These are phyloP conservation scores for Polydrusus pterygomalis DNA, from an alignment of 2,888 invertebrate species.

Conservation along the genomic window DNA sequence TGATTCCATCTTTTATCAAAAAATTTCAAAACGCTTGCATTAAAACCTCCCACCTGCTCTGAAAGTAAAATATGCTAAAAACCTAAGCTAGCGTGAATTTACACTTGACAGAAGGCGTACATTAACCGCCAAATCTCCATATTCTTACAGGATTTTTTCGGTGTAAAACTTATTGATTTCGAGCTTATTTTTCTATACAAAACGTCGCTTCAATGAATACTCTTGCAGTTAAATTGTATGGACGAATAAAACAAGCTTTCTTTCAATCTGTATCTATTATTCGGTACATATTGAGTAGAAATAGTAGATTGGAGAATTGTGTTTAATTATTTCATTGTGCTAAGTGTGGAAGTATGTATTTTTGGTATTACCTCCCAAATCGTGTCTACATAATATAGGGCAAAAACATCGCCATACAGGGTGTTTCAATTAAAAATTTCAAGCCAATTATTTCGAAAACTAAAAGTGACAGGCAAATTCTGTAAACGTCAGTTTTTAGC, in stretches of 20 bases:
- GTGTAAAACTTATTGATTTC: constrained; percentile 60
- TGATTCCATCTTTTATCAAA: constrained; percentile 7
- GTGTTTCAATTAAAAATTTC: neutral
- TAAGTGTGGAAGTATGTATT: constrained; percentile 8
- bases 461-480: too few species aligned
- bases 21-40: constrained; percentile 6
- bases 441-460: too few species aligned
- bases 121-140: constrained; percentile 60
- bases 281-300: constrained; percentile 16
- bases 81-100: constrained; percentile 62
- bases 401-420: too few species aligned
- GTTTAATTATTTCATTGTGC: constrained; percentile 3
- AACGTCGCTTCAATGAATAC: constrained; percentile 36
- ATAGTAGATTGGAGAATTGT: neutral
- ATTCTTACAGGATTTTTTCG: constrained; percentile 62
- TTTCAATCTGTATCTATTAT: constrained; percentile 6
- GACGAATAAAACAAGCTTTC: constrained; percentile 21
- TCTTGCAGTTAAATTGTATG: constrained; percentile 19
- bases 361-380: constrained; percentile 2
- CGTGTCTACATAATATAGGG: too few species aligned
- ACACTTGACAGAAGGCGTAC: constrained; percentile 57
- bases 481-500: too few species aligned
- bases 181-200: constrained; percentile 48
- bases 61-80: constrained; percentile 43
- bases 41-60: constrained; percentile 37